Evolutionary conservation across 2,797 vertebrate species (phyloP), one percentile per base, ranked within the genome.

Genomic region (Podargus strigoides): DNA sequence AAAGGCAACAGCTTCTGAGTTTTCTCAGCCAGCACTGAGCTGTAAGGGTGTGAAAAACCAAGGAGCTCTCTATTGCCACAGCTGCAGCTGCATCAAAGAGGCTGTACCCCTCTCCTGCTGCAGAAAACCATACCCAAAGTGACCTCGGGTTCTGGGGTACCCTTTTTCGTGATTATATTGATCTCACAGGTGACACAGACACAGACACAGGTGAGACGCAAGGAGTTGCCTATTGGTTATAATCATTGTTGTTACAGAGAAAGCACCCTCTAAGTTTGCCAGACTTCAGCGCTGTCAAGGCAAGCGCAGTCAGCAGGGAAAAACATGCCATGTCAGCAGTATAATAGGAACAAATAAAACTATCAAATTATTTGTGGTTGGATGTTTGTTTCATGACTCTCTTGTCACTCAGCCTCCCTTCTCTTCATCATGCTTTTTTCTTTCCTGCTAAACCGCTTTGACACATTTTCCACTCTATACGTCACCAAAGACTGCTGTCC

Each of bases 351-450:
- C 87, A 93, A 91, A 89, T 78, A 69, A 96, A 94, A 69, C 90
- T 70, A 89, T 73, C 67, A 77, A 60, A 78, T 93, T 94, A 78
- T 96, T 93, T 95, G 95, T 94, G 96, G 91, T 74, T 95, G 88
- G 90, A 95, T 96, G 58, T 88, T 96, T 97, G 77, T 63, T 95
- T 96, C 94, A 85, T 94, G 89, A 95, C 89, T 95, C 39, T 88
- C 77, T 85, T 95, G 92, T 96, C 89, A 42, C 84, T 87, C 87
- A 88, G 75, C 80, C 2, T 1, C 63, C 62, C 46, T 84, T 79
- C 75, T 95, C 85, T 75, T 95, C 85, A 18, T 70, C 58, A 3
- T 8, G 4, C n/a, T 68, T 63, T 67, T 41, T 70, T 55, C 36
- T 7, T 76, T 60, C 82, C 72, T 70, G 50, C 74, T 83, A 30